Conservation (phyloP, 2,113 vertebrate genomes). For the Callipepla squamata region DNA sequence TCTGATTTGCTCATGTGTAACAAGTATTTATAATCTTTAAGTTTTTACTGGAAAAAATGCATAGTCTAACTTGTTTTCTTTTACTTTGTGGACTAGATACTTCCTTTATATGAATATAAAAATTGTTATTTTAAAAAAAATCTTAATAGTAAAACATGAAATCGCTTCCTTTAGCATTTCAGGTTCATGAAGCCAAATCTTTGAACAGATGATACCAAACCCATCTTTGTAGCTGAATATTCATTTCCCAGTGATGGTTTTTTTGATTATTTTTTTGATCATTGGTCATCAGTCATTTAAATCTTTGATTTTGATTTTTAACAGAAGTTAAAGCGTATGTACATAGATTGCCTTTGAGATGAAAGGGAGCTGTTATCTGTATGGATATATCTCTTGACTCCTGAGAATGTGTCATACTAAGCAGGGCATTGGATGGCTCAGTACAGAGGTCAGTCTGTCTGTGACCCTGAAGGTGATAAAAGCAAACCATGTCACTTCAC, state of each 20-base stretch:
- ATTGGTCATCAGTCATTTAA: background rate
- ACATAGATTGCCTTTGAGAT: background rate
- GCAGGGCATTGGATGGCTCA: accelerated
- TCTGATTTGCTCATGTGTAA: background rate
- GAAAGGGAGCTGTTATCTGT: background rate
- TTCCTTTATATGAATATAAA: background rate
- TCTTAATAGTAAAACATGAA: background rate
- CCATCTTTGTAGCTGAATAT: background rate
- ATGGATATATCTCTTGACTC: accelerated
- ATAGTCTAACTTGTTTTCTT: background rate
- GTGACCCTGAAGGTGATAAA: background rate
- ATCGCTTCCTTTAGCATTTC: background rate
- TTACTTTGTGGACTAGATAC: background rate
- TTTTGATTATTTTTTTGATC: background rate
- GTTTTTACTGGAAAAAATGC: background rate
- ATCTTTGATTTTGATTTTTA: background rate
- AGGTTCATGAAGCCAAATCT: background rate
- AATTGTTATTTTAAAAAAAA: too few species aligned
- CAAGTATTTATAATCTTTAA: background rate
- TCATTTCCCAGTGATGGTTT: background rate
- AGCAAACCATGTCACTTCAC: accelerated
- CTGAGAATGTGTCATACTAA: accelerated
- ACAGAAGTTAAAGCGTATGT: background rate
- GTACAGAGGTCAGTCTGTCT: background rate
- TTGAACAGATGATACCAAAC: background rate